phyloP scores from a whole-genome alignment of 2,113 vertebrate species.

The Carassius gibelio region DNA sequence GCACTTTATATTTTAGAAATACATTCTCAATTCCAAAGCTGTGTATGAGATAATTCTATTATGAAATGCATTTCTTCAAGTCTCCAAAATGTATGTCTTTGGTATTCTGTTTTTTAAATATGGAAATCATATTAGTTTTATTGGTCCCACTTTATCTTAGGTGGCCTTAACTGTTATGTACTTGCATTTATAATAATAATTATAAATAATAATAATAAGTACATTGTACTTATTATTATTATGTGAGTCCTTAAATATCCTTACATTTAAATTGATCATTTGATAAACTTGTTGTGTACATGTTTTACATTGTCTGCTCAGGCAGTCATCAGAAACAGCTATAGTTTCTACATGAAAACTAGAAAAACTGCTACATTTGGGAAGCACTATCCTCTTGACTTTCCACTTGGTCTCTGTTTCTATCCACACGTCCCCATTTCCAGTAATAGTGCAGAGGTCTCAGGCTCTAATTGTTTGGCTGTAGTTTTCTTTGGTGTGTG shows the following conservation, averaged over 20 bases:
- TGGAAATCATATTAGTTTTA: not conserved
- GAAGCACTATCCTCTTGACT: not conserved
- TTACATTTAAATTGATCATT: too few relatives aligned
- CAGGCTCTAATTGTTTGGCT: conserved; percentile 41
- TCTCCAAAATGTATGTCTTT: not conserved
- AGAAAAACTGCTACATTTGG: conserved; percentile 16
- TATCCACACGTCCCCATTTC: too few relatives aligned
- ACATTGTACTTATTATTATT: too few relatives aligned
- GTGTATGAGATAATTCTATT: too few relatives aligned
- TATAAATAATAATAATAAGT: too few relatives aligned
- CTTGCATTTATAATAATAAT: too few relatives aligned
- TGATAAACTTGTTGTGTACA: too few relatives aligned
- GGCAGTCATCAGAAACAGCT: conserved; percentile 18
- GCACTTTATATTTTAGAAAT: not conserved
- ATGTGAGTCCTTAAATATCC: too few relatives aligned
- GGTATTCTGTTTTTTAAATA: not conserved
- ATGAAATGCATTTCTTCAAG: not conserved
- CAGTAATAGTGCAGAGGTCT: conserved; percentile 25
- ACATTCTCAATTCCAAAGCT: not conserved
- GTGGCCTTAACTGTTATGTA: too few relatives aligned
- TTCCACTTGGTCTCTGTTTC: not conserved
- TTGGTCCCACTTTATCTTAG: too few relatives aligned
- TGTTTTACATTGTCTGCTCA: not conserved
- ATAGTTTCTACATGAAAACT: not conserved
- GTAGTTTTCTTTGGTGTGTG: conserved; percentile 33